Percentiles rank a stretch among this genome's conserved stretches.
These are phyloP conservation scores for Glaucomys volans DNA, from an alignment of 2,113 vertebrate genomes.

Conservation along the genomic window DNA sequence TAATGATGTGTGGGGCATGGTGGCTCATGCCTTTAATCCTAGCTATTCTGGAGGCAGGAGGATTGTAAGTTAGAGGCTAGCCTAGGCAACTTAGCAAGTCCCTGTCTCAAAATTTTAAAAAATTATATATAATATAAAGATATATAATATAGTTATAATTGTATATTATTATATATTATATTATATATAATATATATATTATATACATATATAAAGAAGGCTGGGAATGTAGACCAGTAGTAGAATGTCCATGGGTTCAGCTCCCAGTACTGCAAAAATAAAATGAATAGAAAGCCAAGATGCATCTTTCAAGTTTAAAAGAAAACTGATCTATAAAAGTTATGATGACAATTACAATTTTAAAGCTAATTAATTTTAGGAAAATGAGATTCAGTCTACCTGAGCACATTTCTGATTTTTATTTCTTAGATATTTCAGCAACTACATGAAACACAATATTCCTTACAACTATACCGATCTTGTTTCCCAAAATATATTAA, in stretches of 20 bases:
- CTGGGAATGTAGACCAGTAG: too few relatives aligned
- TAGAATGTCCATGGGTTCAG: too few relatives aligned
- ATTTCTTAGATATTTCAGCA: slow-evolving; percentile 23
- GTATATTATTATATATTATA: too few relatives aligned
- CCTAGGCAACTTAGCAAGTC: background rate
- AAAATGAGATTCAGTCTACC: background rate
- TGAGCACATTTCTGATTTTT: background rate
- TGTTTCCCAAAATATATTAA: background rate
- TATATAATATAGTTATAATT: too few relatives aligned
- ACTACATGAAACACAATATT: background rate
- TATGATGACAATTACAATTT: background rate
- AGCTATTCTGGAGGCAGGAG: background rate
- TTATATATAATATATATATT: too few relatives aligned
- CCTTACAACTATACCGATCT: background rate
- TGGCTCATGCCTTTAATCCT: background rate
- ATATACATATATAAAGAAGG: too few relatives aligned
- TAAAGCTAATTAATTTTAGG: background rate
- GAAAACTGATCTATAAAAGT: background rate
- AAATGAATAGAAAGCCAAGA: background rate
- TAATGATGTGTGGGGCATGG: background rate
- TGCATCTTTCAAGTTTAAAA: background rate
- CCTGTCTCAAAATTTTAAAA: background rate
- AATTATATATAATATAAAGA: too few relatives aligned
- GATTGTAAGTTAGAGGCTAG: background rate
- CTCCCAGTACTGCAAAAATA: too few relatives aligned